Evolutionary conservation across 2,797 vertebrate species (phyloP).

Genomic region (Manis javanica): DNA sequence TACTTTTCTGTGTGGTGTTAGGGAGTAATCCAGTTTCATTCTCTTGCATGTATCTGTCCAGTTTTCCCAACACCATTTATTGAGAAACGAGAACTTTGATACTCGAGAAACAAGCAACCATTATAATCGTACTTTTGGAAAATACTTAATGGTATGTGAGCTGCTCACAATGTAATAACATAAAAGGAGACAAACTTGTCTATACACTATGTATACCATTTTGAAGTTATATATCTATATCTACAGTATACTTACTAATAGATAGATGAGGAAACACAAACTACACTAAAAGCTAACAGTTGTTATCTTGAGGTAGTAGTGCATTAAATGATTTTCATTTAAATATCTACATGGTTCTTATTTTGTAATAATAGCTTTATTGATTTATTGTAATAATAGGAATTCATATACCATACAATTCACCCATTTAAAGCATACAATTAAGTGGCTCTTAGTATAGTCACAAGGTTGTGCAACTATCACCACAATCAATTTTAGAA

Average conservation of each 20-base stretch:
- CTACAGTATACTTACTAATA: not conserved
- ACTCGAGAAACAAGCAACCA: not conserved
- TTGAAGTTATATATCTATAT: slow-evolving; percentile 13
- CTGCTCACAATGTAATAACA: not conserved
- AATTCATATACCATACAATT: not conserved
- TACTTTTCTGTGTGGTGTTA: too few relatives aligned
- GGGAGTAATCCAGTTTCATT: too few relatives aligned
- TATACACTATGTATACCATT: not conserved
- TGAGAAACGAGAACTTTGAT: not conserved
- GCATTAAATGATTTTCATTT: not conserved
- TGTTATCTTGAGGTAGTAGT: not conserved
- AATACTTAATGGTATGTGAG: slow-evolving; percentile 21
- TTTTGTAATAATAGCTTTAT: not conserved
- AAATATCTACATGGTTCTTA: not conserved
- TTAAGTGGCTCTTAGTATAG: not conserved
- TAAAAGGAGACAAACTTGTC: not conserved
- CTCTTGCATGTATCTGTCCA: too few relatives aligned
- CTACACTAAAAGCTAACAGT: not conserved
- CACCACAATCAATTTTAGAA: slow-evolving; percentile 24
- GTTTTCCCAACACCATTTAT: too few relatives aligned
- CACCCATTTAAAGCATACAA: not conserved
- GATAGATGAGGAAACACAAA: not conserved
- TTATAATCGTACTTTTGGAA: not conserved
- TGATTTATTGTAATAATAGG: not conserved
- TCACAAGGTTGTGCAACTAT: not conserved